phyloP scores from a whole-genome alignment of 2,113 vertebrate genomes.

The Triplophysa tibetana region DNA sequence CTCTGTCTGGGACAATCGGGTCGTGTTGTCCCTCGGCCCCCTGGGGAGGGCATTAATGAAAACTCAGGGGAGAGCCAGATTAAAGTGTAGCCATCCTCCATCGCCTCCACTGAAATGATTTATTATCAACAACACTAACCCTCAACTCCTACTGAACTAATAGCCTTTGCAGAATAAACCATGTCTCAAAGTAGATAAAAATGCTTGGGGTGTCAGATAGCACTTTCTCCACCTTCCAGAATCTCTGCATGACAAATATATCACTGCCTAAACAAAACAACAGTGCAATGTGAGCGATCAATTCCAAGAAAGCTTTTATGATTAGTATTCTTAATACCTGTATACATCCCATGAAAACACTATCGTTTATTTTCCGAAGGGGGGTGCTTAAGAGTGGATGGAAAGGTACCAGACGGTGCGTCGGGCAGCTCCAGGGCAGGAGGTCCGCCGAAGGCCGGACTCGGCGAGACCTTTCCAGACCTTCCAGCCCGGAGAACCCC shows the following conservation, averaged over 20 bases:
- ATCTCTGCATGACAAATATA: slow-evolving; percentile 35
- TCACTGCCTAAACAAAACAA: slow-evolving; percentile 11
- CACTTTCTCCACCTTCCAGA: slow-evolving; percentile 35
- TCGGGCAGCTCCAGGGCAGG: too few species aligned
- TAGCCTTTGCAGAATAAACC: slow-evolving; percentile 41
- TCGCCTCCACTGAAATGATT: slow-evolving; percentile 45
- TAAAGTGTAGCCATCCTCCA: slow-evolving; percentile 39
- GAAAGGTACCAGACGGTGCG: too few species aligned
- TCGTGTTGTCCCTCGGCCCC: slow-evolving; percentile 38
- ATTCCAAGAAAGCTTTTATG: neutral
- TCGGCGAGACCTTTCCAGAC: too few species aligned
- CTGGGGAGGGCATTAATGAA: slow-evolving; percentile 45
- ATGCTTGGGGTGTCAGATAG: slow-evolving; percentile 30
- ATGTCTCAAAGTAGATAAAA: slow-evolving; percentile 39
- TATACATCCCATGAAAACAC: too few species aligned
- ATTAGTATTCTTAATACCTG: too few species aligned
- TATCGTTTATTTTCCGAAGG: too few species aligned
- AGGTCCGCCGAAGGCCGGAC: too few species aligned
- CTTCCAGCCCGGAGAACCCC: too few species aligned
- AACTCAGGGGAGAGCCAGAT: slow-evolving; percentile 28
- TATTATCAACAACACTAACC: slow-evolving; percentile 43
- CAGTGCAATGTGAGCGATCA: neutral
- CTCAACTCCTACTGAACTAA: slow-evolving; percentile 42
- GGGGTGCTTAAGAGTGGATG: too few species aligned
- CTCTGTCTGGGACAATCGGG: slow-evolving; percentile 30